A percentile compares a stretch with the other conserved stretches of the same genome.
These are phyloP conservation scores for Donacobius atricapilla DNA, from an alignment of 2,113 vertebrate species.

Conservation along the genomic window DNA sequence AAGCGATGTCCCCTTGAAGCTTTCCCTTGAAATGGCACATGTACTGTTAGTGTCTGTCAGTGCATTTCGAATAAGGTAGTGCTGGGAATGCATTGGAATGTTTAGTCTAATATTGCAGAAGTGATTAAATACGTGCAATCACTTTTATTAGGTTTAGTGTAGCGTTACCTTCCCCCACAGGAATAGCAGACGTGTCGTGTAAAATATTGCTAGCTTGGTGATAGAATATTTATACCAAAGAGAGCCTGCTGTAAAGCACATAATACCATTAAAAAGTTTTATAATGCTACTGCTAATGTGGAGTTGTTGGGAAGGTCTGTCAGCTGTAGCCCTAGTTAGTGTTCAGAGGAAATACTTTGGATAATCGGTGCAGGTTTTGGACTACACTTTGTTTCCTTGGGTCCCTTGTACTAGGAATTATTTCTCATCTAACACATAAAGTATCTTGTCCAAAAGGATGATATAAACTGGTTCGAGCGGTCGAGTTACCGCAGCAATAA, in stretches of 20 bases:
- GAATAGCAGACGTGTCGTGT: constrained; percentile 71
- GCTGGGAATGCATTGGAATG: constrained; percentile 71
- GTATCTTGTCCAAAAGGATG: constrained; percentile 48
- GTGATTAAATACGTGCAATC: constrained; percentile 75
- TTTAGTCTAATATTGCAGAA: constrained; percentile 65
- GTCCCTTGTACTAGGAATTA: constrained; percentile 57
- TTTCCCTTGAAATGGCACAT: constrained; percentile 56
- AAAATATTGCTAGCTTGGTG: constrained; percentile 74
- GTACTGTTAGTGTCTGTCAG: constrained; percentile 69
- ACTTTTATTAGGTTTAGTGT: constrained; percentile 65
- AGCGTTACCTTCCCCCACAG: constrained; percentile 66
- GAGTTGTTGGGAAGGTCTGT: constrained; percentile 67
- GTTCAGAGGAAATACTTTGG: constrained; percentile 52
- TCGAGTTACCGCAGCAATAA: constrained; percentile 54
- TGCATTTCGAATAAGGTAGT: constrained; percentile 62
- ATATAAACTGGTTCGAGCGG: constrained; percentile 5
- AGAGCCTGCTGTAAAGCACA: constrained; percentile 80
- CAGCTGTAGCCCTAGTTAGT: constrained; percentile 51
- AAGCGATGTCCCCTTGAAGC: constrained; percentile 51
- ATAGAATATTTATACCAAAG: constrained; percentile 82
- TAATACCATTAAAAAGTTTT: constrained; percentile 57
- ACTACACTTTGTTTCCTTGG: constrained; percentile 44
- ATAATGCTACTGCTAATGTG: constrained; percentile 66
- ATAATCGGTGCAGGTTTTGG: constrained; percentile 54
- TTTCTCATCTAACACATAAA: constrained; percentile 18